These are phyloP conservation scores for Drosophila willistoni DNA, from an alignment of 1,140 invertebrate genomes.

Conservation along the genomic window DNA sequence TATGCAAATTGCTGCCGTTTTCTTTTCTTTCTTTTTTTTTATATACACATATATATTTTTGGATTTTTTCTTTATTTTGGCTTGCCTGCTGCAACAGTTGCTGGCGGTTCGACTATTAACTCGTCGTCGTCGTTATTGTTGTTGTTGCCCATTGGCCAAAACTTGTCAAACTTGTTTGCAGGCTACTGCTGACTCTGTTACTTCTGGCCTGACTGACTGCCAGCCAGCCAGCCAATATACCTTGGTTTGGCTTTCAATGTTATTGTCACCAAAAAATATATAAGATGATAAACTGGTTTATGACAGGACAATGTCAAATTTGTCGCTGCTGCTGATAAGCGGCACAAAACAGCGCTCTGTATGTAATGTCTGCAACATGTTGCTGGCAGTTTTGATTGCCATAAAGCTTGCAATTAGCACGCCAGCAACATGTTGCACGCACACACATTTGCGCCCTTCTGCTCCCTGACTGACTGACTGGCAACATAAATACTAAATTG, in stretches of 20 bases:
- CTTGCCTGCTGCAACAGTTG: constrained; percentile 59
- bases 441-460: constrained; percentile 19
- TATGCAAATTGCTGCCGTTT: constrained; percentile 70
- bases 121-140: neutral
- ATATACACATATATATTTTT: constrained; percentile 26
- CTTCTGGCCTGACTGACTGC: neutral
- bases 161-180: constrained; percentile 78
- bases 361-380: constrained; percentile 51
- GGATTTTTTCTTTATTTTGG: neutral
- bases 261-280: constrained; percentile 74
- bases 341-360: constrained; percentile 15
- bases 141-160: constrained; percentile 75
- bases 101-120: constrained; percentile 61
- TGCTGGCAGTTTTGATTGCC: constrained; percentile 45
- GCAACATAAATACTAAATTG: constrained; percentile 72
- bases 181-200: constrained; percentile 34
- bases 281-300: constrained; percentile 73
- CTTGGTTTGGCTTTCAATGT: constrained; percentile 64
- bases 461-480: neutral
- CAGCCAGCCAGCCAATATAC: constrained; percentile 1
- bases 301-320: constrained; percentile 76
- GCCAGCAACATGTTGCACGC: constrained; percentile 70
- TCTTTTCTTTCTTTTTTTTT: constrained; percentile 34
- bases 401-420: constrained; percentile 63
- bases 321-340: constrained; percentile 67